These are phyloP conservation scores for Tribolium madens DNA, from an alignment of 1,140 invertebrate species.

Conservation along the genomic window DNA sequence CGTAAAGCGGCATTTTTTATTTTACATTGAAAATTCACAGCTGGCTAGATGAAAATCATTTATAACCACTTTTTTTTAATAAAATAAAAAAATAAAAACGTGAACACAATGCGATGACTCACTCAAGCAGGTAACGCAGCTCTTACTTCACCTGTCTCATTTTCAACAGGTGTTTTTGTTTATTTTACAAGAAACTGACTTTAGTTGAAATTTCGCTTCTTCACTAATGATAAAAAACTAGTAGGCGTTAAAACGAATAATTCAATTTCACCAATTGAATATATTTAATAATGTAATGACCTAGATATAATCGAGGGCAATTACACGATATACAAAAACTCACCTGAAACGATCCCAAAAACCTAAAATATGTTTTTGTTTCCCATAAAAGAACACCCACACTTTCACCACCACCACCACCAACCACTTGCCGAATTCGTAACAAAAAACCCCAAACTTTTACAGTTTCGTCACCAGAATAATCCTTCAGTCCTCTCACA, in stretches of 20 bases:
- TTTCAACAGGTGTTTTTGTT: constrained; percentile 22
- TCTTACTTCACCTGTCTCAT: constrained; percentile 24
- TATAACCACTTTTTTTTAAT: too few species aligned
- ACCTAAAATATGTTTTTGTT: constrained; percentile 14
- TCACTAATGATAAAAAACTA: background rate
- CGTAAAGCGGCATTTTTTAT: too few species aligned
- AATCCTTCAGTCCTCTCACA: background rate
- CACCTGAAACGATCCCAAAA: background rate
- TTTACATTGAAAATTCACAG: too few species aligned
- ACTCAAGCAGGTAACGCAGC: constrained; percentile 12
- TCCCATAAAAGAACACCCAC: constrained; percentile 40
- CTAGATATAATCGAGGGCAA: background rate
- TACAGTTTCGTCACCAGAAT: background rate
- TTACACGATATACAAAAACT: background rate
- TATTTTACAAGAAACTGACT: background rate
- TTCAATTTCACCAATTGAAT: background rate
- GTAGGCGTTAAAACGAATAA: background rate
- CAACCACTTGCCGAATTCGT: constrained; percentile 21
- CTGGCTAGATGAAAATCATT: too few species aligned
- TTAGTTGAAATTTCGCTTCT: background rate
- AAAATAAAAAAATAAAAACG: too few species aligned
- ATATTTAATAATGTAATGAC: background rate
- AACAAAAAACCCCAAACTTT: background rate
- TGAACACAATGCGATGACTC: too few species aligned
- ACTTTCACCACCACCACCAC: constrained; percentile 37